Evolutionary conservation across 53 echinoderm and acorn worm species (phyloP).

Genomic region (Hippasteria phrygiana): DNA sequence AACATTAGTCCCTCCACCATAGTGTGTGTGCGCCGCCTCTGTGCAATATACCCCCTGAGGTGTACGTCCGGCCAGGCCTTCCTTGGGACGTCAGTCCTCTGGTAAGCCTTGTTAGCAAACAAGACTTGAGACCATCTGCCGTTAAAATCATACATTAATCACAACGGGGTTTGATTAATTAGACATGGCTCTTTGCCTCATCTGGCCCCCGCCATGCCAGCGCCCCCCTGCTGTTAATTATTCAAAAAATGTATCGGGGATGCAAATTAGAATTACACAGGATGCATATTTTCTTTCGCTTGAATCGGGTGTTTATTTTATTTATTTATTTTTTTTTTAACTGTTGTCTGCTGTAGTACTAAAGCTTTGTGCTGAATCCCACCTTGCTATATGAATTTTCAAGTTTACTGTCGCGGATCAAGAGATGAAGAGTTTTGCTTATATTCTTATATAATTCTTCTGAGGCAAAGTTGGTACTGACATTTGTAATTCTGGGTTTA

Average conservation of each 20-base stretch:
- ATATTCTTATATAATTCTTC: not conserved
- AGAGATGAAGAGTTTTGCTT: too few relatives aligned
- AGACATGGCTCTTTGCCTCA: slow-evolving; percentile 54
- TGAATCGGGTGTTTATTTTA: not conserved
- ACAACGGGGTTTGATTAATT: slow-evolving; percentile 56
- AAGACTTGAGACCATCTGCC: slow-evolving; percentile 60
- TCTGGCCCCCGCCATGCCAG: slow-evolving; percentile 17
- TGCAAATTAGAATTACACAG: slow-evolving; percentile 40
- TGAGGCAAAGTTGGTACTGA: not conserved
- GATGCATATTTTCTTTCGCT: not conserved
- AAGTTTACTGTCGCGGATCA: too few relatives aligned
- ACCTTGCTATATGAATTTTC: too few relatives aligned
- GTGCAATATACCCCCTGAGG: slow-evolving; percentile 50
- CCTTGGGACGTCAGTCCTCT: slow-evolving; percentile 30
- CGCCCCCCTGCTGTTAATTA: slow-evolving; percentile 57
- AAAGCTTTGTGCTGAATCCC: too few relatives aligned
- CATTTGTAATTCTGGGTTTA: not conserved
- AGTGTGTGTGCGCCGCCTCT: slow-evolving; percentile 23
- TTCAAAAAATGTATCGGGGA: slow-evolving; percentile 42
- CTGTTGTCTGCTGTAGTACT: too few relatives aligned
- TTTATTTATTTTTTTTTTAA: too few relatives aligned
- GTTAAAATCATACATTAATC: slow-evolving; percentile 64
- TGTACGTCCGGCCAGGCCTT: slow-evolving; percentile 23
- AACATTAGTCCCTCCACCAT: slow-evolving; percentile 2
- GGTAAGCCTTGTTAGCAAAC: slow-evolving; percentile 49